Evolutionary conservation across 2,888 invertebrate genomes (phyloP).

Genomic region (Drosophila cracens): DNA sequence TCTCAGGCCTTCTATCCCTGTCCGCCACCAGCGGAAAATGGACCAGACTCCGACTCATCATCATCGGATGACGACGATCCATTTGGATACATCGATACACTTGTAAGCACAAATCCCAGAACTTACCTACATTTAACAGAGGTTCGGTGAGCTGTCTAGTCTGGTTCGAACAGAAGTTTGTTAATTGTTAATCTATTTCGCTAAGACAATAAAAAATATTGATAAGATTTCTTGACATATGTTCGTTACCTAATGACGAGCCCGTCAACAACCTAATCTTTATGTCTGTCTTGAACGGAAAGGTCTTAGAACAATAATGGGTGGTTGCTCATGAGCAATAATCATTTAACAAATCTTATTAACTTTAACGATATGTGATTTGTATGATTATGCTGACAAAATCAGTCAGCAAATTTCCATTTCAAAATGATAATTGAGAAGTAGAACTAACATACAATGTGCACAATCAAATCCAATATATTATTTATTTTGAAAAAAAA

Average conservation of each 20-base stretch:
- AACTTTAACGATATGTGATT: conserved; percentile 22
- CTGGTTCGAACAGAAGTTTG: neutral
- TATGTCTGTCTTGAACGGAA: conserved; percentile 40
- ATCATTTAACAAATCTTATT: conserved; percentile 16
- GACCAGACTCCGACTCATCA: conserved; percentile 80
- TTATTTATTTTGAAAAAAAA: neutral
- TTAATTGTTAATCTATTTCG: conserved; percentile 33
- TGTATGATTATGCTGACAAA: conserved; percentile 24
- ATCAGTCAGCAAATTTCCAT: conserved; percentile 13
- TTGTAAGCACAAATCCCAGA: conserved; percentile 78
- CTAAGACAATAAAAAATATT: conserved; percentile 16
- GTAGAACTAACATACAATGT: neutral
- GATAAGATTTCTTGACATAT: conserved; percentile 46
- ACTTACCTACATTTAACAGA: neutral
- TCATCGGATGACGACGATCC: conserved; percentile 84
- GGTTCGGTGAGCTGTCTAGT: conserved; percentile 1
- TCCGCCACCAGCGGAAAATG: conserved; percentile 83
- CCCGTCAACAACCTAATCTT: conserved; percentile 43
- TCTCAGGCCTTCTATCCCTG: conserved; percentile 85
- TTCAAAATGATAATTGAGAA: neutral
- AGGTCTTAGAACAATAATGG: conserved; percentile 24
- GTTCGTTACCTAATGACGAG: conserved; percentile 29
- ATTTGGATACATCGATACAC: conserved; percentile 84
- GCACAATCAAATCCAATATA: neutral
- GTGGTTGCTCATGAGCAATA: conserved; percentile 26